Conservation (phyloP, 2,888 invertebrate genomes). For the Perizoma flavofasciatum region DNA sequence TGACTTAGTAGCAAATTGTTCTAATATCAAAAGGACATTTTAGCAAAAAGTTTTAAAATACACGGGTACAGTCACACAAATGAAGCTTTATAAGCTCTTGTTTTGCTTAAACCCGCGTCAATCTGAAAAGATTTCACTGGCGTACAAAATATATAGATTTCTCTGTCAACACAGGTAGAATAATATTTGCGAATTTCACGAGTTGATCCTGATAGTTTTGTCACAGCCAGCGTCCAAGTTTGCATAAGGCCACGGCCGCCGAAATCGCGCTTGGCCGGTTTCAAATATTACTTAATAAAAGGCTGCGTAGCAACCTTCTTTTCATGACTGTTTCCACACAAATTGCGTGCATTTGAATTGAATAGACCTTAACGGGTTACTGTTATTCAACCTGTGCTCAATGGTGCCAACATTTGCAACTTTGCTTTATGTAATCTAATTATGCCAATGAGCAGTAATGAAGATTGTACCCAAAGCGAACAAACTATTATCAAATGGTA, state of each 20-base stretch:
- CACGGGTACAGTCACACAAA: too few relatives aligned
- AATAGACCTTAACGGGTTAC: constrained; percentile 40
- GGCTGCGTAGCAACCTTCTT: constrained; percentile 42
- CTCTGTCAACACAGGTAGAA: too few relatives aligned
- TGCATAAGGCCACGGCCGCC: constrained; percentile 56
- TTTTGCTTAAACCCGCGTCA: too few relatives aligned
- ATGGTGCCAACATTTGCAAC: constrained; percentile 34
- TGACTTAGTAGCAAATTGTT: too few relatives aligned
- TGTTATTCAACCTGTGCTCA: constrained; percentile 39
- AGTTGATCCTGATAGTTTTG: constrained; percentile 40
- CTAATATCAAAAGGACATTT: too few relatives aligned
- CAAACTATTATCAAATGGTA: constrained; percentile 14
- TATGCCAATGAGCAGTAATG: constrained; percentile 30
- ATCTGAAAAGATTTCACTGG: too few relatives aligned
- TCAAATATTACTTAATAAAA: constrained; percentile 45
- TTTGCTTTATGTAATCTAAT: constrained; percentile 35
- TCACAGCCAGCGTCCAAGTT: constrained; percentile 46
- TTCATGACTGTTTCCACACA: constrained; percentile 42
- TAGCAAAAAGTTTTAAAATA: too few relatives aligned
- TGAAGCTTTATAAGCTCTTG: too few relatives aligned
- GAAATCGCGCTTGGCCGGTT: constrained; percentile 46
- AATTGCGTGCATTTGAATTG: constrained; percentile 43
- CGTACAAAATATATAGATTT: too few relatives aligned
- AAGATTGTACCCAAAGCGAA: constrained; percentile 31
- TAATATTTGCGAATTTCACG: constrained; percentile 40